phyloP scores from a whole-genome alignment of 2,888 invertebrate genomes.

The Elegia similella region DNA sequence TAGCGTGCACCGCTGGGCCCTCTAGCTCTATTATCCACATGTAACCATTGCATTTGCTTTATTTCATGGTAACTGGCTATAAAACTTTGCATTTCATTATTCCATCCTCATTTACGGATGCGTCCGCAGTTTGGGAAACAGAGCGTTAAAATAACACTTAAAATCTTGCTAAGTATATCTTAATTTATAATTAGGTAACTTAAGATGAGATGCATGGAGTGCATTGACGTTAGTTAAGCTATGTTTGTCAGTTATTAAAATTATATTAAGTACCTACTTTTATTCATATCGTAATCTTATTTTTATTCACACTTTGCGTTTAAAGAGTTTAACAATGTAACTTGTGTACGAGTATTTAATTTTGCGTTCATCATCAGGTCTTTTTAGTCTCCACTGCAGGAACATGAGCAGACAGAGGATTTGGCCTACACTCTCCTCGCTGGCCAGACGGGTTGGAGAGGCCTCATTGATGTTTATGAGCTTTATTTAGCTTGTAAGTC shows the following conservation, averaged over 20 bases:
- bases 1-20: not conserved
- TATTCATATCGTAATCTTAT: too few relatives aligned
- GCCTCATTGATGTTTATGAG: too few relatives aligned
- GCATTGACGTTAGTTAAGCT: not conserved
- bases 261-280: too few relatives aligned
- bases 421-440: too few relatives aligned
- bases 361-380: too few relatives aligned
- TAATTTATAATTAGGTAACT: conserved; percentile 2
- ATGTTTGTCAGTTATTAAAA: not conserved
- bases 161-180: not conserved
- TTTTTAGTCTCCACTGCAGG: too few relatives aligned
- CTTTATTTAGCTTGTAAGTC: too few relatives aligned
- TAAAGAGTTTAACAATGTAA: too few relatives aligned
- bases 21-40: not conserved
- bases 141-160: conserved; percentile 1
- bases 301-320: too few relatives aligned
- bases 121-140: not conserved
- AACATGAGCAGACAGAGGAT: too few relatives aligned
- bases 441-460: too few relatives aligned
- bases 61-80: not conserved
- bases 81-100: not conserved
- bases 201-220: not conserved
- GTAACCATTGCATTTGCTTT: not conserved
- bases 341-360: too few relatives aligned
- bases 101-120: not conserved